A percentile compares a stretch with the other conserved stretches of the same genome.
phyloP scores from a whole-genome alignment of 2,888 invertebrate species.

The Dyspetes luteomarginatus region DNA sequence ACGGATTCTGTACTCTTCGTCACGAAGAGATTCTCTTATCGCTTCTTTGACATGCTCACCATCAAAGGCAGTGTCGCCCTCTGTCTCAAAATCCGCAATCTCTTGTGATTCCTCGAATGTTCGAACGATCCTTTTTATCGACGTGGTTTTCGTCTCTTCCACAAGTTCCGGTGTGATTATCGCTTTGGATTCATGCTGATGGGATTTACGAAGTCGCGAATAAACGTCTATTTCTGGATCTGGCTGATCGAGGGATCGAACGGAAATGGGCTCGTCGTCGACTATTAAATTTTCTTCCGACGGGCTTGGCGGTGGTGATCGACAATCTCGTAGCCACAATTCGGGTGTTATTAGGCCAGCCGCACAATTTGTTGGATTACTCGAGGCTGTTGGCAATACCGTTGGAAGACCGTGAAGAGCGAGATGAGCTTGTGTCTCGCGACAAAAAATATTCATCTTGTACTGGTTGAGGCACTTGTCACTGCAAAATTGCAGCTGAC shows the following conservation, averaged over 20 bases:
- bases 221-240: background rate
- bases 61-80: slow-evolving; percentile 17
- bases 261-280: slow-evolving; percentile 67
- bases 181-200: slow-evolving; percentile 58
- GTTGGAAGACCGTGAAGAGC: slow-evolving; percentile 86
- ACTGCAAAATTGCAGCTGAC: slow-evolving; percentile 95
- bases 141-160: slow-evolving; percentile 43
- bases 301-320: slow-evolving; percentile 85
- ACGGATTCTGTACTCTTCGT: slow-evolving; percentile 60
- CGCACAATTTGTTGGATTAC: slow-evolving; percentile 76
- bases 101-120: slow-evolving; percentile 38
- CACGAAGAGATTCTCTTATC: slow-evolving; percentile 66
- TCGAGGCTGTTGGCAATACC: slow-evolving; percentile 60
- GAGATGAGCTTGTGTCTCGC: slow-evolving; percentile 95
- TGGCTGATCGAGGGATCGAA: background rate
- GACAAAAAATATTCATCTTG: slow-evolving; percentile 98
- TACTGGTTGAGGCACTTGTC: slow-evolving; percentile 98
- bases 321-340: slow-evolving; percentile 93
- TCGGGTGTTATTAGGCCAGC: slow-evolving; percentile 93
- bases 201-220: slow-evolving; percentile 44
- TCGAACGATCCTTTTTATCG: slow-evolving; percentile 36
- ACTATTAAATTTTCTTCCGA: slow-evolving; percentile 71
- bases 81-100: slow-evolving; percentile 7
- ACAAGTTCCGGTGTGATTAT: slow-evolving; percentile 25
- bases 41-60: slow-evolving; percentile 65